These are phyloP conservation scores for Trichopria drosophilae DNA, from an alignment of 2,888 invertebrate species.

Conservation along the genomic window DNA sequence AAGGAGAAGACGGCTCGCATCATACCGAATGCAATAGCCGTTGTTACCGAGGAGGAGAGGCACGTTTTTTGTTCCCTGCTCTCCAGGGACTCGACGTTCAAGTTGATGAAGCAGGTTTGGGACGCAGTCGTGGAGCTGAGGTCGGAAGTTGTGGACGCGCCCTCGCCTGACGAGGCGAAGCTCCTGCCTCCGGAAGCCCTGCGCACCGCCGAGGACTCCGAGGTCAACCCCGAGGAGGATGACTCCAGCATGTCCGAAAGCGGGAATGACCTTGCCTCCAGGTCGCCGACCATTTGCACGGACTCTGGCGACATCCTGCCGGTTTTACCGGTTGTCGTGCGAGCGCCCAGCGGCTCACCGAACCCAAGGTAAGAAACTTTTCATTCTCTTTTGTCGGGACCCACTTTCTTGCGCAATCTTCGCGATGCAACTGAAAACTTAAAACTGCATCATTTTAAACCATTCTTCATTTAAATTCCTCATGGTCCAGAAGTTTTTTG, in stretches of 20 bases:
- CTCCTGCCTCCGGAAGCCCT: constrained; percentile 44
- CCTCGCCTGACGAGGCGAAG: constrained; percentile 46
- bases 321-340: too few species aligned
- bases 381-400: too few species aligned
- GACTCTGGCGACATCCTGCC: constrained; percentile 45
- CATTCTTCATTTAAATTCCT: too few species aligned
- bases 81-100: constrained; percentile 84
- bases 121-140: constrained; percentile 63
- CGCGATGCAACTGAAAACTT: too few species aligned
- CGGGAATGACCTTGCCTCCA: constrained; percentile 55
- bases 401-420: too few species aligned
- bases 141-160: constrained; percentile 56
- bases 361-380: too few species aligned
- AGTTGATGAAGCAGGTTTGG: constrained; percentile 85
- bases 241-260: constrained; percentile 59
- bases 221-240: constrained; percentile 54
- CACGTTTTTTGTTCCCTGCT: constrained; percentile 90
- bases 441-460: too few species aligned
- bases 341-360: too few species aligned
- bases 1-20: constrained; percentile 93
- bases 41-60: constrained; percentile 78
- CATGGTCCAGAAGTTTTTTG: too few species aligned
- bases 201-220: constrained; percentile 52
- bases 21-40: constrained; percentile 92
- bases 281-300: constrained; percentile 51